Base-by-base conservation (phyloP, 2,888 invertebrate species). In the Drosophila fungiperda region DNA sequence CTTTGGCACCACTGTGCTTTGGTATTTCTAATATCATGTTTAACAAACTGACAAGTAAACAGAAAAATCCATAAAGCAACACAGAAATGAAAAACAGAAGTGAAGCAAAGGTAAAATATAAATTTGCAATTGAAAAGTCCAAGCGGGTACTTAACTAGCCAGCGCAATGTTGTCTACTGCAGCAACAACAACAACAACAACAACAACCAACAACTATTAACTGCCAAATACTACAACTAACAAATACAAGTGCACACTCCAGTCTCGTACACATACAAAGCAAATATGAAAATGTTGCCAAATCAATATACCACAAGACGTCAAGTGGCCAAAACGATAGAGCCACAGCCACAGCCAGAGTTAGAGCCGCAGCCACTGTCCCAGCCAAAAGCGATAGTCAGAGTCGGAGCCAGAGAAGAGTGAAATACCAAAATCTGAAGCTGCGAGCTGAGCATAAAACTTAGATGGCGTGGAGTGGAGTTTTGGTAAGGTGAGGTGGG, bases 261-360 rank as follows among this genome's bases (percentile, higher is more conserved):
- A 60, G 61, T 75, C 72, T 50, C 55, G 64, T 61, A 62, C 73
- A 74, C 57, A n/a, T n/a, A 80, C 59, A 81, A 81, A 78, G 84
- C 72, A 88, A 88, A 88, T 80, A 89, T 83, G 78, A 83, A 88
- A 88, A 84, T 83, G 76, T 85, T 90, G 82, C 88, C 83, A 89
- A 83, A 87, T 90, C 85, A 89, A 82, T 82, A 75, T 68, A 70
- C 69, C 62, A 72, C 69, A 73, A 82, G 74, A 75, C 60, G 55
- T 66, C 71, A 73, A 79, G 73, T 71, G 76, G 64, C 80, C 54
- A 12, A 75, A 66, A 52, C 58, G 52, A 33, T 57, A 17, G 20
- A 73, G 60, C 9, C 45, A 8, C 8, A 38, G 38, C 17, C 17
- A 38, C 12, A 20, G 20, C 20, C 20, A 20, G 0, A 38, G 40